A percentile compares a stretch with the other conserved stretches of the same genome.
These are phyloP conservation scores for Bombus fervidus DNA, from an alignment of 1,140 invertebrate genomes.

Conservation along the genomic window DNA sequence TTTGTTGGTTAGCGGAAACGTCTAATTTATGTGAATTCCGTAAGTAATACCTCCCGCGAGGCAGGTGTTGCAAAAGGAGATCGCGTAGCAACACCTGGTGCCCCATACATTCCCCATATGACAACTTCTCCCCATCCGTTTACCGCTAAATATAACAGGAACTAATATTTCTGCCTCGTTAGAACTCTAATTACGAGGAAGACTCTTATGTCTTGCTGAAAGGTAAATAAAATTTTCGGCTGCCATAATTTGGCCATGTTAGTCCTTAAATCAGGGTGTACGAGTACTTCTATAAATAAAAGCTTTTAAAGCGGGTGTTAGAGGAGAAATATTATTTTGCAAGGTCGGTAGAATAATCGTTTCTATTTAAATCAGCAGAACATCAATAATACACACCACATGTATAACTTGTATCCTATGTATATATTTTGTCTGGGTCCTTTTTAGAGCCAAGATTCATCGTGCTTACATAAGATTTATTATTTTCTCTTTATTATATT, in stretches of 20 bases:
- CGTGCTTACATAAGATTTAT: no score
- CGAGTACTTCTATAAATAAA: not conserved
- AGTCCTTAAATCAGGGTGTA: not conserved
- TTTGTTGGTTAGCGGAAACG: not conserved
- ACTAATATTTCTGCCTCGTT: constrained; percentile 21
- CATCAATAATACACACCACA: not conserved
- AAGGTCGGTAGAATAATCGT: not conserved
- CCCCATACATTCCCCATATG: constrained; percentile 52
- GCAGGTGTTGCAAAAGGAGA: constrained; percentile 68
- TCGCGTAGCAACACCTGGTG: constrained; percentile 64
- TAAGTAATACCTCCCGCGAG: constrained; percentile 58
- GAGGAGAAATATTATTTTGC: not conserved
- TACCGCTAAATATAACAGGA: constrained; percentile 18
- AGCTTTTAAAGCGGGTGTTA: not conserved
- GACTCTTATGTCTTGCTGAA: not conserved
- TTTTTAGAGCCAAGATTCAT: no score
- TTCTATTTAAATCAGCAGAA: not conserved
- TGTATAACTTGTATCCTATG: no score
- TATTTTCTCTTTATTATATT: no score
- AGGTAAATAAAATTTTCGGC: not conserved
- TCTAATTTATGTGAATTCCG: constrained; percentile 59
- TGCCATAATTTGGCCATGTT: not conserved
- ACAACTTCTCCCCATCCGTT: constrained; percentile 18
- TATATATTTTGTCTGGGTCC: no score
- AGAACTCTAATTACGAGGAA: constrained; percentile 7